These are phyloP conservation scores for Rissa tridactyla DNA, from an alignment of 2,113 vertebrate species.

Conservation along the genomic window DNA sequence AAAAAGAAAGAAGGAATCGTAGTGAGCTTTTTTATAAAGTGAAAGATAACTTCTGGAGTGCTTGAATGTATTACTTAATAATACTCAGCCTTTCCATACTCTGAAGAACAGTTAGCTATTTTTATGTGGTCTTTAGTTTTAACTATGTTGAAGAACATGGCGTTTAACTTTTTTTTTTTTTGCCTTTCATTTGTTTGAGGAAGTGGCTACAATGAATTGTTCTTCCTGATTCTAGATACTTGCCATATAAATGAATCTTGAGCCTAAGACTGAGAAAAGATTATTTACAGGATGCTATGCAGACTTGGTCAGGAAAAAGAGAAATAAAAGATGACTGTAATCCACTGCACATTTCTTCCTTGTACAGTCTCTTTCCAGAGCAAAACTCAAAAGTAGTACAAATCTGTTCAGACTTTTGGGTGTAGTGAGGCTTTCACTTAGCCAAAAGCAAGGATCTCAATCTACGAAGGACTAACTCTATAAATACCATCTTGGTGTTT, in stretches of 20 bases:
- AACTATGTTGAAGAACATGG: neutral
- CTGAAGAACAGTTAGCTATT: neutral
- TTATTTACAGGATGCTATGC: neutral
- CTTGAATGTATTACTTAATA: neutral
- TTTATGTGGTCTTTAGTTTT: neutral
- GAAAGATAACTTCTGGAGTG: neutral
- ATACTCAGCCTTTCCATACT: neutral
- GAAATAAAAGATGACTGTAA: neutral
- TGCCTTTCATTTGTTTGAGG: neutral
- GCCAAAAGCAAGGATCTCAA: neutral
- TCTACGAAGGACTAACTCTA: neutral
- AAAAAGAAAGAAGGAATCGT: accelerated
- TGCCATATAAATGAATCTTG: neutral
- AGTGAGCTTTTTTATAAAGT: neutral
- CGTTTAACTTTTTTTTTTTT: neutral
- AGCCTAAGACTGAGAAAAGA: neutral
- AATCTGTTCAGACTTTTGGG: neutral
- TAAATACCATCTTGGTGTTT: neutral
- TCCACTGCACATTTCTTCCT: neutral
- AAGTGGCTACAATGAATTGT: neutral
- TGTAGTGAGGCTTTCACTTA: neutral
- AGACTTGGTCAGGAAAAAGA: neutral
- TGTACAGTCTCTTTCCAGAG: neutral
- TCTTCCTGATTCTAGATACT: neutral
- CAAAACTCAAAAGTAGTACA: neutral